Evolutionary conservation across 2,113 vertebrate species (phyloP).

Genomic region (Eurystomus gularis): DNA sequence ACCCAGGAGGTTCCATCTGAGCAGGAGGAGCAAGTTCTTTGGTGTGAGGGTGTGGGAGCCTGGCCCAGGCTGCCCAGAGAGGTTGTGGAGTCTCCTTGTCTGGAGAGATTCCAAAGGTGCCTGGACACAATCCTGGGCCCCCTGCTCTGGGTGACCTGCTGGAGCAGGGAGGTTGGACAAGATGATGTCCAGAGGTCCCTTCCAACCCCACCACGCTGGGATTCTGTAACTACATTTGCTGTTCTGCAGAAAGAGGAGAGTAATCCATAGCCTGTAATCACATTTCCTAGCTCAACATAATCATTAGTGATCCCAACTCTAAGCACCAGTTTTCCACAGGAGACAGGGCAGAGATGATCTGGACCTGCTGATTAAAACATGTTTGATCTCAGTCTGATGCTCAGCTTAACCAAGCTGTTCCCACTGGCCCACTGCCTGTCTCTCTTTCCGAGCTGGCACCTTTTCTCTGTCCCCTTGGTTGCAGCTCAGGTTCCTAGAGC

Average conservation of each 20-base stretch:
- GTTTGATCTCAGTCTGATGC: neutral
- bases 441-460: neutral
- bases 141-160: too few relatives aligned
- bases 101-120: too few relatives aligned
- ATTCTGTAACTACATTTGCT: neutral
- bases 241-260: neutral
- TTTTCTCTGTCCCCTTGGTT: neutral
- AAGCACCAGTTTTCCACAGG: neutral
- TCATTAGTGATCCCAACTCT: neutral
- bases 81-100: too few relatives aligned
- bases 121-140: too few relatives aligned
- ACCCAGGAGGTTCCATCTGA: too few relatives aligned
- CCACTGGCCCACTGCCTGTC: neutral
- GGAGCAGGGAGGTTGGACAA: too few relatives aligned
- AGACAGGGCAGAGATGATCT: neutral
- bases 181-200: too few relatives aligned
- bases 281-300: neutral
- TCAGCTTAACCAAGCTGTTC: neutral
- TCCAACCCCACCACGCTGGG: too few relatives aligned
- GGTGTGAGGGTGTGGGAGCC: too few relatives aligned
- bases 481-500: neutral
- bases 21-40: too few relatives aligned
- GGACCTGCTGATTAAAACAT: neutral
- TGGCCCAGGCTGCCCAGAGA: too few relatives aligned
- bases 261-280: neutral